A percentile compares a stretch with the other conserved stretches of the same genome.
phyloP scores from a whole-genome alignment of 2,797 vertebrate species.

The Avahi laniger region DNA sequence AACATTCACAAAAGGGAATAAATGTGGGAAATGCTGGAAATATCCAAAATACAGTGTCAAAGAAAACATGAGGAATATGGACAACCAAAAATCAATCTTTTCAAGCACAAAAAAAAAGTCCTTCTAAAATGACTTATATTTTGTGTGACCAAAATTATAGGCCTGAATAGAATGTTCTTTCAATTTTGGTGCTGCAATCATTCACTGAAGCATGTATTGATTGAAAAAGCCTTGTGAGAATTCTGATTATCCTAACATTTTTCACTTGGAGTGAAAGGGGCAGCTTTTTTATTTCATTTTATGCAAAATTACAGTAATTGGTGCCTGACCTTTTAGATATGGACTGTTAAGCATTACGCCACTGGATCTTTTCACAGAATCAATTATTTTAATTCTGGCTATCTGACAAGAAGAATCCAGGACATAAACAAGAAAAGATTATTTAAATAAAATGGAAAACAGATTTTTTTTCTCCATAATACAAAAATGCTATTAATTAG shows the following conservation, averaged over 20 bases:
- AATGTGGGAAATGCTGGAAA: rapidly evolving
- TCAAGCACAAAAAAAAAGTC: neutral
- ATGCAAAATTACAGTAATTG: constrained; percentile 85
- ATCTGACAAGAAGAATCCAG: constrained; percentile 77
- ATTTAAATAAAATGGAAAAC: constrained; percentile 79
- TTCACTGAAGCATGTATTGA: constrained; percentile 79
- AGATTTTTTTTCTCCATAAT: constrained; percentile 61
- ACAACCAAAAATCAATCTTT: neutral
- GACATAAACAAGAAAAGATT: constrained; percentile 78
- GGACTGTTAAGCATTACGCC: constrained; percentile 76
- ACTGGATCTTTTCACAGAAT: constrained; percentile 78
- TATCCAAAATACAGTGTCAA: neutral
- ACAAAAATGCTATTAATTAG: constrained; percentile 65
- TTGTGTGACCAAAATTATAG: constrained; percentile 68
- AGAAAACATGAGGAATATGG: constrained; percentile 1
- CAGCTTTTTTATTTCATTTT: constrained; percentile 80
- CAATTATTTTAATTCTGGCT: constrained; percentile 85
- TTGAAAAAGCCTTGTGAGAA: constrained; percentile 75
- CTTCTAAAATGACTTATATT: constrained; percentile 25
- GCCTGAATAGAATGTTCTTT: constrained; percentile 68
- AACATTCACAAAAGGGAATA: neutral
- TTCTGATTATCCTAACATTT: constrained; percentile 78
- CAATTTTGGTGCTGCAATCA: constrained; percentile 64
- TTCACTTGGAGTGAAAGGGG: constrained; percentile 75
- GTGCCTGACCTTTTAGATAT: constrained; percentile 81